phyloP scores from a whole-genome alignment of 1,140 invertebrate species.

The Pachypeltis micranthus region DNA sequence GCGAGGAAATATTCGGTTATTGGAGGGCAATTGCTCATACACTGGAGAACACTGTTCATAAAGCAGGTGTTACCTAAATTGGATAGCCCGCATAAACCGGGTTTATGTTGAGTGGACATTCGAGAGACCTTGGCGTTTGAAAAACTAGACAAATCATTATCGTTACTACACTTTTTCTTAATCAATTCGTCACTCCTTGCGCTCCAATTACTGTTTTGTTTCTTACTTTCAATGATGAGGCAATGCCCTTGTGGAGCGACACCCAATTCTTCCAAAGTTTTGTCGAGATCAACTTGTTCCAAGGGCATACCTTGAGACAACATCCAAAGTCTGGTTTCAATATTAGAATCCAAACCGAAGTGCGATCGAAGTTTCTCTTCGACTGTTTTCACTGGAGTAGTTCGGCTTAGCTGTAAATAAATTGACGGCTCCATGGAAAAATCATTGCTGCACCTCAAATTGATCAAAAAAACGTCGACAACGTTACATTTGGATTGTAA shows the following conservation, averaged over 20 bases:
- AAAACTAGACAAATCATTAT: not conserved
- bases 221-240: not conserved
- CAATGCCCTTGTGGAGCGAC: not conserved
- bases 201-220: not conserved
- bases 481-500: slow-evolving; percentile 1
- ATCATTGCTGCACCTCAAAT: slow-evolving; percentile 6
- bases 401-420: not conserved
- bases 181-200: not conserved
- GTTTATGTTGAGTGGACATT: slow-evolving; percentile 18
- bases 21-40: slow-evolving; percentile 40
- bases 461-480: slow-evolving; percentile 8
- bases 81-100: slow-evolving; percentile 56
- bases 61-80: slow-evolving; percentile 83
- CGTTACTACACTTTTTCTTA: not conserved
- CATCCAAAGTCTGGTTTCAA: slow-evolving; percentile 4
- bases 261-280: not conserved
- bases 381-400: not conserved
- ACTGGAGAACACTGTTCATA: slow-evolving; percentile 69
- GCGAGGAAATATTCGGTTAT: slow-evolving; percentile 42
- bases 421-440: slow-evolving; percentile 11
- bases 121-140: not conserved
- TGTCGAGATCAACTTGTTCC: not conserved
- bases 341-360: not conserved
- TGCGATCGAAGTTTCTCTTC: not conserved
- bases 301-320: not conserved